These are phyloP conservation scores for Porites evermanni DNA, from an alignment of 92 coral and sea anemone genomes.

Conservation along the genomic window DNA sequence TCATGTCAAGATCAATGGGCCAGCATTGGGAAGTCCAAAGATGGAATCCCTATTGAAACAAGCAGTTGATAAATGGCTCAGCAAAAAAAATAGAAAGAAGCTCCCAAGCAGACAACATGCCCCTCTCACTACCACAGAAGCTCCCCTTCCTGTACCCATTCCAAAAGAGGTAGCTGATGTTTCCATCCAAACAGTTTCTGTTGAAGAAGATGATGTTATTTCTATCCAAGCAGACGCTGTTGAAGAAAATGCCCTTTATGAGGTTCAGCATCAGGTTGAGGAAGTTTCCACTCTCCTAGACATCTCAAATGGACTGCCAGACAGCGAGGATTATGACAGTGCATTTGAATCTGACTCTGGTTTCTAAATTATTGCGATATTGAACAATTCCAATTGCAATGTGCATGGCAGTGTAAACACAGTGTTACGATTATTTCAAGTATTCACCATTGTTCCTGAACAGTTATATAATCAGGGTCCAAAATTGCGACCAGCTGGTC, in stretches of 20 bases:
- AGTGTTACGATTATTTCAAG: slow-evolving; percentile 14
- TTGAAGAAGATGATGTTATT: slow-evolving; percentile 20
- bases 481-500: too few species aligned
- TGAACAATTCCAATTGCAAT: slow-evolving; percentile 29
- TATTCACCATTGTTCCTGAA: slow-evolving; percentile 49
- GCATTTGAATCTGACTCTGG: slow-evolving; percentile 27
- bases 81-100: slow-evolving; percentile 32
- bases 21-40: slow-evolving; percentile 1
- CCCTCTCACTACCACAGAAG: neutral
- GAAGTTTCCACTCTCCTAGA: slow-evolving; percentile 43
- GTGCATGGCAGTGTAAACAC: slow-evolving; percentile 6
- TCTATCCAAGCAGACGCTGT: neutral
- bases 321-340: slow-evolving; percentile 27
- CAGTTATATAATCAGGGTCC: neutral
- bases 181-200: neutral
- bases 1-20: slow-evolving; percentile 33
- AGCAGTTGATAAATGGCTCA: slow-evolving; percentile 24
- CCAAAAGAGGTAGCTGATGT: slow-evolving; percentile 1
- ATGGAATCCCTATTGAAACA: neutral
- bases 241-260: too few species aligned
- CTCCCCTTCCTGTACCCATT: neutral
- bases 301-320: slow-evolving; percentile 37
- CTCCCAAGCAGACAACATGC: slow-evolving; percentile 24
- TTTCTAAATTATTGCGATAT: slow-evolving; percentile 14
- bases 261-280: slow-evolving; percentile 27